phyloP scores from a whole-genome alignment of 2,797 vertebrate genomes.

The Cyprinodon diabolis region DNA sequence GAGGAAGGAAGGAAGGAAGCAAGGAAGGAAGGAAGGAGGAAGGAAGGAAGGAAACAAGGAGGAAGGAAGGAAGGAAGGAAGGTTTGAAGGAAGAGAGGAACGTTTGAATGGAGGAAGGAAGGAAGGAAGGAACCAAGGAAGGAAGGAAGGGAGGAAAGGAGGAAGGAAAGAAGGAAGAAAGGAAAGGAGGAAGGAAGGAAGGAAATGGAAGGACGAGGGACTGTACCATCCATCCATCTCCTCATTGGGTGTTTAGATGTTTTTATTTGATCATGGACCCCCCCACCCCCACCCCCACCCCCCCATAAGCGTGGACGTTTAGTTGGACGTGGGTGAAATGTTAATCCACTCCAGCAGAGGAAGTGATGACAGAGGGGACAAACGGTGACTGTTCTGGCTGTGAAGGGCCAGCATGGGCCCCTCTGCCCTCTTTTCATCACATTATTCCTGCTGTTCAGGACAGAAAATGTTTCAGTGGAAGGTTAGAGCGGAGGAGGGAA shows the following conservation, averaged over 20 bases:
- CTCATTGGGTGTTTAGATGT: not conserved
- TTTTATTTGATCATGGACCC: not conserved
- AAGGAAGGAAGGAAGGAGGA: too few species aligned
- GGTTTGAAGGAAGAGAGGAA: too few species aligned
- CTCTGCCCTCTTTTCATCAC: not conserved
- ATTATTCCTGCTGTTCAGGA: not conserved
- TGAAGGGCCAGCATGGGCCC: not conserved
- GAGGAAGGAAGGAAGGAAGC: not conserved
- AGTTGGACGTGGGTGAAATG: constrained; percentile 83
- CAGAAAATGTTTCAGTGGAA: not conserved
- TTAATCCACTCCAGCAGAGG: constrained; percentile 68
- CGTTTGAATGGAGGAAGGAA: too few species aligned
- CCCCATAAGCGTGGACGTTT: constrained; percentile 80
- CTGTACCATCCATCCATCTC: constrained; percentile 7
- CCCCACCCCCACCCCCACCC: constrained; percentile 34
- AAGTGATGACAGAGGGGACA: constrained; percentile 71
- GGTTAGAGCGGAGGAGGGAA: not conserved
- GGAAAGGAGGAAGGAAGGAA: too few species aligned
- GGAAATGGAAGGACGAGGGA: too few species aligned
- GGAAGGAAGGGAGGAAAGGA: too few species aligned
- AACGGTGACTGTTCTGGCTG: constrained; percentile 58
- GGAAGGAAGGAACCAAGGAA: too few species aligned
- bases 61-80: too few species aligned
- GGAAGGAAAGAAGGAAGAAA: too few species aligned
- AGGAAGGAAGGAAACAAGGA: too few species aligned